These are phyloP conservation scores for Machimus atricapillus DNA, from an alignment of 2,888 invertebrate genomes.

Conservation along the genomic window DNA sequence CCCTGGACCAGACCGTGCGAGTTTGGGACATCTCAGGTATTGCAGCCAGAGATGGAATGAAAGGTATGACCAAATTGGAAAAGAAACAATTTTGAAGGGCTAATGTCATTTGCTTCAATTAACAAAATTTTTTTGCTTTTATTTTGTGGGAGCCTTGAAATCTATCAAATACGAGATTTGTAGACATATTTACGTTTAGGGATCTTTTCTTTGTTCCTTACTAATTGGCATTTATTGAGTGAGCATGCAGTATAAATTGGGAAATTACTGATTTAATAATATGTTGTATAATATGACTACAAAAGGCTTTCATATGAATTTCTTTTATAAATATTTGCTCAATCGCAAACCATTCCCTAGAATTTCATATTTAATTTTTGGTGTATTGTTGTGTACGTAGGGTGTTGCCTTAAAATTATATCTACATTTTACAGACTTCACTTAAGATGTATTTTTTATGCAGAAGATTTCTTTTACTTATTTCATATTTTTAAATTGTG, in stretches of 20 bases:
- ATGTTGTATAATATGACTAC: not conserved
- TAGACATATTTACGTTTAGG: not conserved
- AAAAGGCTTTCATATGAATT: not conserved
- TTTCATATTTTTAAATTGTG: too few species aligned
- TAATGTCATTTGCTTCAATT: conserved; percentile 3
- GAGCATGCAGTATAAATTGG: not conserved
- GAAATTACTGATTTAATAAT: not conserved
- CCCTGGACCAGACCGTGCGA: conserved; percentile 95
- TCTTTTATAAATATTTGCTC: not conserved
- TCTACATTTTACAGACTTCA: too few species aligned
- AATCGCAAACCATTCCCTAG: not conserved
- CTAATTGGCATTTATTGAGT: not conserved
- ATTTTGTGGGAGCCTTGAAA: not conserved
- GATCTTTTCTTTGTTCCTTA: not conserved
- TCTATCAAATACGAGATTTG: not conserved
- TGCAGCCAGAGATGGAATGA: conserved; percentile 51
- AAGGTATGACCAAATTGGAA: conserved; percentile 51
- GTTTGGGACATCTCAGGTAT: conserved; percentile 97
- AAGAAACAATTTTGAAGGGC: conserved; percentile 24
- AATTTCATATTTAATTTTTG: not conserved
- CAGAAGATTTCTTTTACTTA: too few species aligned
- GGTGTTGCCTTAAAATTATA: not conserved
- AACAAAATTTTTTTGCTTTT: not conserved
- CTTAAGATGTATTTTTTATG: too few species aligned
- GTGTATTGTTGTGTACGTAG: not conserved